phyloP scores from a whole-genome alignment of 1,140 invertebrate genomes.

The Micrasema longulum region DNA sequence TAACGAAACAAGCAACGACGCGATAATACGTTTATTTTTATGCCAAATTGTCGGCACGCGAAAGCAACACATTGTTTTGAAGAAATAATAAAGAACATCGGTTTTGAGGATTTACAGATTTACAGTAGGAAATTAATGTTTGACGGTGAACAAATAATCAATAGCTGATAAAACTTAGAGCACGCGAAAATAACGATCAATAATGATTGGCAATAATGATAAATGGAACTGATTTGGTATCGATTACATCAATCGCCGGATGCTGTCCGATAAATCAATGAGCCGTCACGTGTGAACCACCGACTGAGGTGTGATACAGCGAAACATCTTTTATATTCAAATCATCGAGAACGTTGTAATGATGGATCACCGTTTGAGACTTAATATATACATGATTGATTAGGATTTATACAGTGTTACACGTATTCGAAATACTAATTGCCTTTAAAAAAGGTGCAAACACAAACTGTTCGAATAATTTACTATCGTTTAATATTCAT shows the following conservation, averaged over 20 bases:
- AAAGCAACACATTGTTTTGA: too few relatives aligned
- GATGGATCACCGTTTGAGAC: conserved; percentile 15
- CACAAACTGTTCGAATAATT: background rate
- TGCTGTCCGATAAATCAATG: conserved; percentile 23
- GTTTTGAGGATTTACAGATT: too few relatives aligned
- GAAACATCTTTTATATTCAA: conserved; percentile 34
- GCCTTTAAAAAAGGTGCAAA: background rate
- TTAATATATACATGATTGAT: conserved; percentile 13
- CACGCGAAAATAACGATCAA: too few relatives aligned
- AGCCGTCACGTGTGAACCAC: conserved; percentile 14
- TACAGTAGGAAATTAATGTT: too few relatives aligned
- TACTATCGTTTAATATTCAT: conserved; percentile 1
- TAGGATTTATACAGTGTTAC: conserved; percentile 6
- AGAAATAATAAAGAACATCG: too few relatives aligned
- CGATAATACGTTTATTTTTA: too few relatives aligned
- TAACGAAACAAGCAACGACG: too few relatives aligned
- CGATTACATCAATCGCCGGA: conserved; percentile 39
- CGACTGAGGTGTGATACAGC: conserved; percentile 16
- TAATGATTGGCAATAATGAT: conserved; percentile 12
- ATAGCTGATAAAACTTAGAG: too few relatives aligned
- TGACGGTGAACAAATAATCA: too few relatives aligned
- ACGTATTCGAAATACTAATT: conserved; percentile 6
- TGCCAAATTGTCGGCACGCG: too few relatives aligned
- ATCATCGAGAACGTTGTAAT: conserved; percentile 10
- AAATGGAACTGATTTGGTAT: conserved; percentile 31